Conservation (phyloP, 2,888 invertebrate species). For the Pyrochroa serraticornis region DNA sequence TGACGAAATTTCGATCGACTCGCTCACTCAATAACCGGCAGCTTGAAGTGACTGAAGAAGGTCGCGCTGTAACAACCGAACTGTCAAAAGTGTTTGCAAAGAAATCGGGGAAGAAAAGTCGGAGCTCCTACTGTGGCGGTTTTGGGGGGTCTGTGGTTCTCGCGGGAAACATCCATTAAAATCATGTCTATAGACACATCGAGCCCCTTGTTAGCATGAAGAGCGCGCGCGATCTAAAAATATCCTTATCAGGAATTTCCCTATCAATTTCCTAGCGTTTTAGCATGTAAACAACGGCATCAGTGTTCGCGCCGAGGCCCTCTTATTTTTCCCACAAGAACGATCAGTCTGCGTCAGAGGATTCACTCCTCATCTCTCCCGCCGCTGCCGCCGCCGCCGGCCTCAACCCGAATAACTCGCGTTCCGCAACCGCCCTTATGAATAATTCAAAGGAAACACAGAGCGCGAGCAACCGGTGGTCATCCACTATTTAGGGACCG, state of each 20-base stretch:
- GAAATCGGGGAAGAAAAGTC: no score
- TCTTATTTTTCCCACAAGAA: slow-evolving; percentile 25
- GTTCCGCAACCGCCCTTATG: slow-evolving; percentile 5
- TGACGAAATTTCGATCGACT: no score
- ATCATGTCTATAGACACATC: slow-evolving; percentile 20
- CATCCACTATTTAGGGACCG: slow-evolving; percentile 4
- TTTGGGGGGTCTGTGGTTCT: not conserved
- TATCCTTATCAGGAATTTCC: slow-evolving; percentile 30
- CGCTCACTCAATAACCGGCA: no score
- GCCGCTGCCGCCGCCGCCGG: not conserved
- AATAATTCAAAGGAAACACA: slow-evolving; percentile 16
- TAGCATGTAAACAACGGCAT: slow-evolving; percentile 32
- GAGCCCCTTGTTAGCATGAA: slow-evolving; percentile 27
- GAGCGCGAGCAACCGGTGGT: slow-evolving; percentile 22
- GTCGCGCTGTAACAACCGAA: no score
- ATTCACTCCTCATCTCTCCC: slow-evolving; percentile 13
- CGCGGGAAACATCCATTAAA: slow-evolving; percentile 25
- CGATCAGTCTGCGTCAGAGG: slow-evolving; percentile 27
- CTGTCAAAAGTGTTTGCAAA: no score
- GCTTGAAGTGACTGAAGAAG: no score
- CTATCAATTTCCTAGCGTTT: slow-evolving; percentile 31
- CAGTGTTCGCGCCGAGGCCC: slow-evolving; percentile 4
- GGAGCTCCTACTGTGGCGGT: no score
- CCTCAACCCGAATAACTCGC: slow-evolving; percentile 14
- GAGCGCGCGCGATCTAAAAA: slow-evolving; percentile 25